Evolutionary conservation across 2,888 invertebrate genomes (phyloP).

Genomic region (Diaphora mendica): DNA sequence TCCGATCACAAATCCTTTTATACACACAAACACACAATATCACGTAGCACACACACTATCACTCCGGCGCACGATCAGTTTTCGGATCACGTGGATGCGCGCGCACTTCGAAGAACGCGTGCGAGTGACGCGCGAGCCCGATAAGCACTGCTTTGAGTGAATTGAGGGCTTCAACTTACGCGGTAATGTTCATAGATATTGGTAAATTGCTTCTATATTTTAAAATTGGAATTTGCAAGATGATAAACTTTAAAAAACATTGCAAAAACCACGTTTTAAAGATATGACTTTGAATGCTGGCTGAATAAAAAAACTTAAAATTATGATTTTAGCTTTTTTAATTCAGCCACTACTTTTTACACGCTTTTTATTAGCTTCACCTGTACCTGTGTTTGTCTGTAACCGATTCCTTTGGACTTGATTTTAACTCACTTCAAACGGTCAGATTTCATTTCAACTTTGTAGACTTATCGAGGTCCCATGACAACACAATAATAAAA

Average conservation of each 20-base stretch:
- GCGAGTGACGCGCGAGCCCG: slow-evolving; percentile 66
- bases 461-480: too few relatives aligned
- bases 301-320: not conserved
- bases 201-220: slow-evolving; percentile 34
- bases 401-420: too few relatives aligned
- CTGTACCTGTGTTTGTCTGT: too few relatives aligned
- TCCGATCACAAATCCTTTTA: slow-evolving; percentile 46
- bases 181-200: slow-evolving; percentile 47
- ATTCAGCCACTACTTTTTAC: too few relatives aligned
- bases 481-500: too few relatives aligned
- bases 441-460: too few relatives aligned
- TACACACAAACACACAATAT: slow-evolving; percentile 34
- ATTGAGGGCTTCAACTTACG: slow-evolving; percentile 24
- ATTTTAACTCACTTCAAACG: too few relatives aligned
- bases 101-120: slow-evolving; percentile 77
- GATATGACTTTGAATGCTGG: not conserved
- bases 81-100: slow-evolving; percentile 70
- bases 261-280: not conserved
- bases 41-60: slow-evolving; percentile 48
- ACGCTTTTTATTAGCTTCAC: too few relatives aligned
- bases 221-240: slow-evolving; percentile 11
- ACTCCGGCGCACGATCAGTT: slow-evolving; percentile 59
- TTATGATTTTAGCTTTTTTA: too few relatives aligned
- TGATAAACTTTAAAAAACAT: not conserved
- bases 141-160: slow-evolving; percentile 54